phyloP scores from a whole-genome alignment of 2,888 invertebrate species.

The Maniola hyperantus region DNA sequence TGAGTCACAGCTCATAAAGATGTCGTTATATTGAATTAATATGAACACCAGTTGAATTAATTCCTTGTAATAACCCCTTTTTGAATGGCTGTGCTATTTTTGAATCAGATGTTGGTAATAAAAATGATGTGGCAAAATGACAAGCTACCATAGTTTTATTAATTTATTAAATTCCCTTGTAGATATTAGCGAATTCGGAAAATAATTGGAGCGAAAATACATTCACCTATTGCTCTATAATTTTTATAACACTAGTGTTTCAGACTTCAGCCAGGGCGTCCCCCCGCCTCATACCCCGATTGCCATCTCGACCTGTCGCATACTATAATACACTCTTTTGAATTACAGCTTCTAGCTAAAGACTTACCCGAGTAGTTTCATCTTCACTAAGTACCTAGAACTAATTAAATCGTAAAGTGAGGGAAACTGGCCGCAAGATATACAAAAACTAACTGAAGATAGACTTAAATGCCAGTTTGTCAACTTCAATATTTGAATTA shows the following conservation, averaged over 20 bases:
- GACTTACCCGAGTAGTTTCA: neutral
- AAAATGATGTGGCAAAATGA: slow-evolving; percentile 3
- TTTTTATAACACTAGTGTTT: too few species aligned
- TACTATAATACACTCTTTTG: too few species aligned
- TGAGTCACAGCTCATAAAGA: slow-evolving; percentile 77
- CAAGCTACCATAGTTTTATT: neutral
- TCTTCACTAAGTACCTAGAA: neutral
- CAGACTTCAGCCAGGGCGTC: too few species aligned
- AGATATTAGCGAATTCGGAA: too few species aligned
- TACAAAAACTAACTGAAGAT: slow-evolving; percentile 1
- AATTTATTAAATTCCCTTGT: too few species aligned
- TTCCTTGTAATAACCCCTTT: slow-evolving; percentile 59
- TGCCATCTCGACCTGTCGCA: too few species aligned
- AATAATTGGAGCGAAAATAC: too few species aligned
- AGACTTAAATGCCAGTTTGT: slow-evolving; percentile 61
- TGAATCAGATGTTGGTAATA: slow-evolving; percentile 14
- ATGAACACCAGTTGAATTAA: slow-evolving; percentile 63
- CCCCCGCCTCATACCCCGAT: too few species aligned
- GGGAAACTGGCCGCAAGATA: slow-evolving; percentile 8
- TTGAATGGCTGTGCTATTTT: slow-evolving; percentile 38
- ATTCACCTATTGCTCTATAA: too few species aligned
- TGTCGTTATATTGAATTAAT: slow-evolving; percentile 73
- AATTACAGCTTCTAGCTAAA: too few species aligned
- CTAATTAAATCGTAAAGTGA: neutral
- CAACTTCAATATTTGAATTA: slow-evolving; percentile 74